Conservation (phyloP, 2,888 invertebrate genomes). For the Andrena camellia region DNA sequence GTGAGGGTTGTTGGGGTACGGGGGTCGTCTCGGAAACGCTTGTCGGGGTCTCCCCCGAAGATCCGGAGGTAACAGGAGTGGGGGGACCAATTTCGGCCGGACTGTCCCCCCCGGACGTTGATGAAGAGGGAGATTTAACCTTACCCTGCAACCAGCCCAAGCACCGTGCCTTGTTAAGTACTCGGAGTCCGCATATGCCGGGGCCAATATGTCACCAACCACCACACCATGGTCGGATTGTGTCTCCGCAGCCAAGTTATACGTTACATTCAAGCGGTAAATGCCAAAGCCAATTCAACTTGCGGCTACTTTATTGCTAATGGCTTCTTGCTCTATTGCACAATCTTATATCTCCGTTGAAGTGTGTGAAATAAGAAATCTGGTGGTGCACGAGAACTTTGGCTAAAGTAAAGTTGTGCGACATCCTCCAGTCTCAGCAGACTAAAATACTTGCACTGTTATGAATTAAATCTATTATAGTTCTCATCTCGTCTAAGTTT, state of each 20-base stretch:
- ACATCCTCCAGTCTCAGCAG: not conserved
- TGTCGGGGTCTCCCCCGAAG: slow-evolving; percentile 80
- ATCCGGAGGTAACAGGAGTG: slow-evolving; percentile 81
- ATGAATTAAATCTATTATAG: not conserved
- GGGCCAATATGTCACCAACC: slow-evolving; percentile 72
- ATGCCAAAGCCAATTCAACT: slow-evolving; percentile 67
- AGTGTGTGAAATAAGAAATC: not conserved
- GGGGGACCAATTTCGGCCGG: slow-evolving; percentile 83
- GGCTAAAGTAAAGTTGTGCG: slow-evolving; percentile 22
- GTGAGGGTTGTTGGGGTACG: slow-evolving; percentile 81
- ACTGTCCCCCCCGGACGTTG: slow-evolving; percentile 84
- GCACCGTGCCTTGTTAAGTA: slow-evolving; percentile 83
- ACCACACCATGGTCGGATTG: slow-evolving; percentile 65
- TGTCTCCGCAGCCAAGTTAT: slow-evolving; percentile 61
- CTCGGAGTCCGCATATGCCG: slow-evolving; percentile 78
- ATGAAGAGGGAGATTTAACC: slow-evolving; percentile 85
- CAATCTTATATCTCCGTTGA: not conserved
- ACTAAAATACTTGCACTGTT: slow-evolving; percentile 4
- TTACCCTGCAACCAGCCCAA: slow-evolving; percentile 85
- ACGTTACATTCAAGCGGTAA: slow-evolving; percentile 68
- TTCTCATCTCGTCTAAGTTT: not conserved
- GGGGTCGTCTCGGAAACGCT: slow-evolving; percentile 78
- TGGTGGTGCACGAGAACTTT: not conserved
- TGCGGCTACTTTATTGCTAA: slow-evolving; percentile 41
- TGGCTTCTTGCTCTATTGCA: slow-evolving; percentile 18